Evolutionary conservation across 2,888 invertebrate species (phyloP), one percentile per base, ranked within the genome.

Genomic region (Rotaria sp.): DNA sequence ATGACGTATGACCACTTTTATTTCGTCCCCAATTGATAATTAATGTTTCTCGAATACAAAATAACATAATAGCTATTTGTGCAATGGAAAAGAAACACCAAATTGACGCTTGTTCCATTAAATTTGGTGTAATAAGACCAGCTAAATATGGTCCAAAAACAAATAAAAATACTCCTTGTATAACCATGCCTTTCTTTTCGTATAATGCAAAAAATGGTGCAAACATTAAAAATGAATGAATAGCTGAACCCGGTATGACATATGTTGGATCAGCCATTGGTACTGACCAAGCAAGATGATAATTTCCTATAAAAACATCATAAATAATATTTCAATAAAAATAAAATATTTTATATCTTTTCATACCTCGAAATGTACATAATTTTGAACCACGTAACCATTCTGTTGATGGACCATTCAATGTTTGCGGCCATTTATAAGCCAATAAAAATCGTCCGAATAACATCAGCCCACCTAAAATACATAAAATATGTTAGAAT

Each of bases 261-360:
- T 41, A 75, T 21, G 74, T 75, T 21, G 74, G 74, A 75, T 75
- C 41, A 75, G 74, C 74, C 74, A 75, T 75, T 35, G 74, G 74
- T 38, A 75, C 41, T 10, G 75, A 75, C 75, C 75, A 75, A 26
- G 41, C 75, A 75, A 75, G 75, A 75, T 75, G 75, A 26, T 75
- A 75, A 3, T 75, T 75, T 59, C 59, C 59, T 59, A 30, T 15
- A 18, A 30, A 59, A n/a, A 30, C n/a, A 30, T 4, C 1, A 30
- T 13, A 1, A 10, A 11, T 26, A 2, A 59, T 59, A 59, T n/a
- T 30, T n/a, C 11, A 30, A 59, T 4, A 18, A 50, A 59, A 13
- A n/a, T 26, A 10, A 13, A 30, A 15, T 30, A 50, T 59, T 2
- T 4, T 59, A 15, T 30, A 50, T 59, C 10, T 4, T 59, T 59